Evolutionary conservation across 92 coral and sea anemone genomes (phyloP), one percentile per base, ranked within the genome.

Genomic region (Pocillopora meandrina): DNA sequence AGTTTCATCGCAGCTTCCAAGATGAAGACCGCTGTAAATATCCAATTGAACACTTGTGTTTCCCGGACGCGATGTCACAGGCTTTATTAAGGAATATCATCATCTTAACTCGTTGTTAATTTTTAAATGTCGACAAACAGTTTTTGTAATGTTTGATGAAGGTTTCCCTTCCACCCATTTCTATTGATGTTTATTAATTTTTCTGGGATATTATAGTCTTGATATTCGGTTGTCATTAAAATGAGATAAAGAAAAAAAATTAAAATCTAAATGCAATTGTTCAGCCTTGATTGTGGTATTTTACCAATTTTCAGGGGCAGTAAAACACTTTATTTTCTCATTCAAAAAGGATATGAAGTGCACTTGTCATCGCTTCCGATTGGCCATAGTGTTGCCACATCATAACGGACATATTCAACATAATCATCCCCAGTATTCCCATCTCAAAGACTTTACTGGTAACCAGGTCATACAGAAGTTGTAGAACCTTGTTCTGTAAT

Each of bases 341-440:
- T 42, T 3, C 52, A 42, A 42, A 42, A 95, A 96, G 98, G 98
- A 96, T 96, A 96, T 96, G 91, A 63, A 96, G 95, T 10, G 85
- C 93, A 19, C 68, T 76, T 19, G 74, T 85, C 76, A 94, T 89
- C 19, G 67, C 77, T 20, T 85, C 76, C 56, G 93, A 87, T 68
- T 94, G 98, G 26, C 92, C 94, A 71, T 96, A 89, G 65, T 96
- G 96, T 42, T 94, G 91, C 67, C 92, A 78, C 98, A 96, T 96
- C 98, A 96, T 96, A 11, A 93, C 82, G 9, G 76, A 69, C 98
- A 96, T 96, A 70, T 96, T 96, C 58, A 89, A 74, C 79, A 91
- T 90, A 74, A 96, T 96, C 36, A 96, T 82, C 21, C 90, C 95
- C 52, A 96, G 94, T 64, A 96, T 82, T 34, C 78, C 31, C 76